phyloP scores from a whole-genome alignment of 2,888 invertebrate genomes.

The Nomada hirtipes region DNA sequence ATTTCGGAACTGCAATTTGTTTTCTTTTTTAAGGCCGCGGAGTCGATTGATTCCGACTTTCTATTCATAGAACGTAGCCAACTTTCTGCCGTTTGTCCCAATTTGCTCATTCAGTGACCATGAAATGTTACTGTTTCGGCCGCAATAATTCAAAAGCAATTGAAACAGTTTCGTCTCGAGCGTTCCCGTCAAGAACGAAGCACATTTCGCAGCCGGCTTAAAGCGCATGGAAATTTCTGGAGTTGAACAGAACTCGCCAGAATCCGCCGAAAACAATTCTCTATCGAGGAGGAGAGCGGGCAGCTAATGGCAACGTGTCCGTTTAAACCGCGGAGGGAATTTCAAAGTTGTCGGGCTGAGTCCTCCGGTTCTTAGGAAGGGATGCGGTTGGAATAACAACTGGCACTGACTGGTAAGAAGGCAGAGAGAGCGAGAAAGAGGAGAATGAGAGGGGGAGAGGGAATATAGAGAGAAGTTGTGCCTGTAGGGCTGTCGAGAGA shows the following conservation, averaged over 20 bases:
- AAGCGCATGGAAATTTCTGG: background rate
- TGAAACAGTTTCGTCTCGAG: no score
- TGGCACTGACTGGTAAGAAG: conserved; percentile 49
- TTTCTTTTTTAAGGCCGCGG: background rate
- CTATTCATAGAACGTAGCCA: no score
- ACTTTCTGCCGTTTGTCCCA: no score
- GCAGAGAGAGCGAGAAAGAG: background rate
- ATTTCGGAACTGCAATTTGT: background rate
- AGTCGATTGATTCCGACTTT: no score
- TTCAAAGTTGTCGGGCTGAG: conserved; percentile 77
- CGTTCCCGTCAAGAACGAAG: background rate
- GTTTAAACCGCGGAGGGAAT: conserved; percentile 72
- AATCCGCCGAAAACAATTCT: conserved; percentile 55
- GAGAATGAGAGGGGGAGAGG: background rate
- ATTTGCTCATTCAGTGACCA: background rate
- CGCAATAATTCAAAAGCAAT: no score
- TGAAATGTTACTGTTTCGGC: background rate
- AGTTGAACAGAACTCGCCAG: conserved; percentile 16
- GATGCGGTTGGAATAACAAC: conserved; percentile 80
- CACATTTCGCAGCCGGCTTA: background rate
- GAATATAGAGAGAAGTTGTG: conserved; percentile 21
- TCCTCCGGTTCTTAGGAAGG: conserved; percentile 77
- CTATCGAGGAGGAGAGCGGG: conserved; percentile 41
- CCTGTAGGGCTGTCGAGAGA: conserved; percentile 63
- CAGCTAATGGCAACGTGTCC: conserved; percentile 64